Evolutionary conservation across 2,888 invertebrate species (phyloP).

Genomic region (Drosophila fulvimacula): DNA sequence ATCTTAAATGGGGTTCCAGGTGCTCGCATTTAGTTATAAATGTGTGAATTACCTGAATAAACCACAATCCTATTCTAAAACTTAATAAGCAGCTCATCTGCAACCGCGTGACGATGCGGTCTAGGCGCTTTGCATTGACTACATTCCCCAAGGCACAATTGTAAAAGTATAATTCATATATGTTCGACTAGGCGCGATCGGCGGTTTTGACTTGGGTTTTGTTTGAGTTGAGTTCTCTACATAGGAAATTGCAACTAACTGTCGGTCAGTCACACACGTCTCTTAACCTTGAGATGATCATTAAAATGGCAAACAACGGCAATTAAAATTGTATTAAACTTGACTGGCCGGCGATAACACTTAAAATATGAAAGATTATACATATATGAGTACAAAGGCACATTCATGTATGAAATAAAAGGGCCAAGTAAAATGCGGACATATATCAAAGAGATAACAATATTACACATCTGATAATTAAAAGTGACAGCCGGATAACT

Average conservation of each 20-base stretch:
- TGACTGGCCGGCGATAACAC: conserved; percentile 18
- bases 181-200: conserved; percentile 16
- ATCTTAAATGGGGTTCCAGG: conserved; percentile 1
- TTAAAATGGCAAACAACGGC: conserved; percentile 51
- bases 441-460: conserved; percentile 20
- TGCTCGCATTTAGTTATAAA: conserved; percentile 17
- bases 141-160: conserved; percentile 28
- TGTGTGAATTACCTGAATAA: conserved; percentile 46
- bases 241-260: conserved; percentile 11
- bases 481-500: conserved; percentile 30
- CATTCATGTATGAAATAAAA: neutral
- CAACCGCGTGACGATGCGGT: conserved; percentile 44
- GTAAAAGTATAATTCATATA: neutral
- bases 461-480: conserved; percentile 8
- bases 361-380: conserved; percentile 1
- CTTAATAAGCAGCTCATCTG: conserved; percentile 22
- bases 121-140: conserved; percentile 8
- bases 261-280: conserved; percentile 33
- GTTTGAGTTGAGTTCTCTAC: neutral
- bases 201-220: conserved; percentile 3
- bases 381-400: neutral
- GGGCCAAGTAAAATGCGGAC: neutral
- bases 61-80: conserved; percentile 23
- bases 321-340: conserved; percentile 67
- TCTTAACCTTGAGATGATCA: conserved; percentile 61